These are phyloP conservation scores for Asteroscopus sphinx DNA, from an alignment of 2,888 invertebrate genomes.

Conservation along the genomic window DNA sequence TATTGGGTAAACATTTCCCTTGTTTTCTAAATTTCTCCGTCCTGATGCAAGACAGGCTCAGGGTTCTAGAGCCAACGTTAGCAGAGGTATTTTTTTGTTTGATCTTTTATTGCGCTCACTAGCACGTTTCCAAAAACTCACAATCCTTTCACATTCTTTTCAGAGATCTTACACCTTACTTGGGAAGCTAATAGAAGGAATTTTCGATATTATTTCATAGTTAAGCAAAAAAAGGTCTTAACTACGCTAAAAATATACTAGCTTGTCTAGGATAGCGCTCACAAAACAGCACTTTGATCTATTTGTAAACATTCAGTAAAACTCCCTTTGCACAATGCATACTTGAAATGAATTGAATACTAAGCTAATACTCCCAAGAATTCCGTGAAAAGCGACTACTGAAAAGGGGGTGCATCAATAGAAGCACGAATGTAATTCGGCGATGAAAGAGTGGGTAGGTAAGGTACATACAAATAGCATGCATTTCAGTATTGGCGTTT, in stretches of 20 bases:
- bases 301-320: conserved; percentile 16
- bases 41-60: too few relatives aligned
- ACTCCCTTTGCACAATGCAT: too few relatives aligned
- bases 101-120: too few relatives aligned
- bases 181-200: not conserved
- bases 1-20: too few relatives aligned
- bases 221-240: conserved; percentile 9
- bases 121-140: too few relatives aligned
- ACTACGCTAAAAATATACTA: conserved; percentile 4
- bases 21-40: too few relatives aligned
- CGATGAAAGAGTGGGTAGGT: conserved; percentile 5
- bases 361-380: not conserved
- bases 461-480: not conserved
- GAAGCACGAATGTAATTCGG: conserved; percentile 16
- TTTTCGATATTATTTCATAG: not conserved
- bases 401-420: conserved; percentile 21
- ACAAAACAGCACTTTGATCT: conserved; percentile 28
- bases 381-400: conserved; percentile 3
- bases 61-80: too few relatives aligned
- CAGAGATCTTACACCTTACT: too few relatives aligned
- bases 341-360: too few relatives aligned
- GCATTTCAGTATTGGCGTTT: conserved; percentile 25
- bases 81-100: too few relatives aligned
- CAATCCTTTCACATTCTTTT: too few relatives aligned
- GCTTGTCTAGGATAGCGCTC: conserved; percentile 19